phyloP scores from a whole-genome alignment of 2,113 vertebrate genomes.

The Pachypanchax playfairii region DNA sequence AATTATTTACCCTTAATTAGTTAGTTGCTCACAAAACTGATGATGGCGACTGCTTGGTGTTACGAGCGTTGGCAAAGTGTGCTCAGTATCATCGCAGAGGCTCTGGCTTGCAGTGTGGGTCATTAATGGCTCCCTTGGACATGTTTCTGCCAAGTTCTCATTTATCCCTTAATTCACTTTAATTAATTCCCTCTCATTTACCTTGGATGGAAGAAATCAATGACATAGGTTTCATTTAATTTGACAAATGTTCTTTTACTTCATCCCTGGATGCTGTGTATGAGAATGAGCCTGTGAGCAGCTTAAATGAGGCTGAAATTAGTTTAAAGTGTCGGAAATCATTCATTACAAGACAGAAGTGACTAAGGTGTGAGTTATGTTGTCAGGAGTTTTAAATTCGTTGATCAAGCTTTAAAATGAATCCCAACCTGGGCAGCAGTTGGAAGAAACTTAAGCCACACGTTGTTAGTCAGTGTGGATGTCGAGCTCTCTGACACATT shows the following conservation, averaged over 20 bases:
- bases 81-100: constrained; percentile 2
- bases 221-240: constrained; percentile 80
- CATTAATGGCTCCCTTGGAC: constrained; percentile 68
- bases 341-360: constrained; percentile 27
- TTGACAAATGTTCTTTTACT: constrained; percentile 78
- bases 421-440: background rate
- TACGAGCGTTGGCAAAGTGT: constrained; percentile 50
- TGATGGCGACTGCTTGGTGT: constrained; percentile 36
- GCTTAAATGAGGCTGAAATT: constrained; percentile 32
- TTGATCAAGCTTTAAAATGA: background rate
- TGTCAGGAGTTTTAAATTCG: constrained; percentile 1
- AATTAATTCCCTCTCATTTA: constrained; percentile 82
- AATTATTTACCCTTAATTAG: constrained; percentile 5
- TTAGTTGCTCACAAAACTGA: background rate
- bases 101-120: constrained; percentile 56
- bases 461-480: constrained; percentile 18
- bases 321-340: constrained; percentile 40
- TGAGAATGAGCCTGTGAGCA: background rate
- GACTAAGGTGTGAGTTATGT: constrained; percentile 11
- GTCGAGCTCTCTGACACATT: constrained; percentile 18
- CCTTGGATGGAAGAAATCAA: constrained; percentile 80
- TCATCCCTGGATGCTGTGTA: constrained; percentile 63
- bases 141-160: constrained; percentile 64
- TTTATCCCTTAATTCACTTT: constrained; percentile 82
- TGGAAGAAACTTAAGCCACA: constrained; percentile 15